These are phyloP conservation scores for Aurelia sp. DNA, from an alignment of 30 jellyfish, hydroid and myxozoan species.

Conservation along the genomic window DNA sequence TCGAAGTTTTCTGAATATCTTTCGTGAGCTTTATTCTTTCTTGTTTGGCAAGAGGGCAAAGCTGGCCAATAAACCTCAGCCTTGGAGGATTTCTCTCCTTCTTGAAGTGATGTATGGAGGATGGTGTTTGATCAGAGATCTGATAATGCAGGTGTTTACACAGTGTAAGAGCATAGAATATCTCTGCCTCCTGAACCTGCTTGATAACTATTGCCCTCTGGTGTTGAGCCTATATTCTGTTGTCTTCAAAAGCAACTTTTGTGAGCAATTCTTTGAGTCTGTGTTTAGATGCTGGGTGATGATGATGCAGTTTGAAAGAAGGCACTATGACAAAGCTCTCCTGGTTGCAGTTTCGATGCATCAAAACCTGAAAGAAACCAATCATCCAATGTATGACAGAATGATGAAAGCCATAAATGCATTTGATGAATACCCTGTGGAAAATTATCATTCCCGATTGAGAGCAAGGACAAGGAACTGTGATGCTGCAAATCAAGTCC, in stretches of 20 bases:
- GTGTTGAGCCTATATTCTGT: background rate
- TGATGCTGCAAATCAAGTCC: too few species aligned
- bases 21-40: slow-evolving; percentile 13
- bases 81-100: slow-evolving; percentile 3
- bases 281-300: background rate
- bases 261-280: slow-evolving; percentile 1
- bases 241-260: background rate
- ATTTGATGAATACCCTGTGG: too few species aligned
- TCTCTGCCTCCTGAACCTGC: background rate
- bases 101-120: too few species aligned
- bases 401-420: too few species aligned
- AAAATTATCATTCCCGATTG: too few species aligned
- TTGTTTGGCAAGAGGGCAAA: slow-evolving; percentile 15
- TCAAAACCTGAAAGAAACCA: too few species aligned
- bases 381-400: too few species aligned
- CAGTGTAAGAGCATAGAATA: slow-evolving; percentile 3
- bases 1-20: background rate
- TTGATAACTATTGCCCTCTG: background rate
- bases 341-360: too few species aligned
- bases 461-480: too few species aligned
- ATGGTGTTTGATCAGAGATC: slow-evolving; percentile 5
- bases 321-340: background rate
- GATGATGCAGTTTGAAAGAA: background rate
- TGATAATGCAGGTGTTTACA: slow-evolving; percentile 3
- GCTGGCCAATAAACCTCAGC: slow-evolving; percentile 5